phyloP scores from a whole-genome alignment of 2,888 invertebrate genomes.

The Diarsia dahlii region DNA sequence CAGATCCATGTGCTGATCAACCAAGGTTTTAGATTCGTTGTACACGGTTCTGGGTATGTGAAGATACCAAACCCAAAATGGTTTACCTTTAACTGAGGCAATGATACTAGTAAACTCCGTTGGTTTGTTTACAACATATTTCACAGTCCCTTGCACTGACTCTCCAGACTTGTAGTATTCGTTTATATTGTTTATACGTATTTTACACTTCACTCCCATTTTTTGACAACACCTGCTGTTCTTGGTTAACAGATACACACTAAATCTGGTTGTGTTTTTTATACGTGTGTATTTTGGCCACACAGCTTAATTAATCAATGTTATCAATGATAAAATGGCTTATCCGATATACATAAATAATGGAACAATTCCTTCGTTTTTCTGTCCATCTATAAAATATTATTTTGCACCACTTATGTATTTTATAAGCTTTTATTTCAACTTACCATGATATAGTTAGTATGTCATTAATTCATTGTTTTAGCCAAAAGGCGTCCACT shows the following conservation, averaged over 20 bases:
- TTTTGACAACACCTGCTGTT: background rate
- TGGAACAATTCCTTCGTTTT: background rate
- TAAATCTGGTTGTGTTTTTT: background rate
- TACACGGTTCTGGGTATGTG: background rate
- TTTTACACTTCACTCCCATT: constrained; percentile 57
- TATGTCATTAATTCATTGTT: no score
- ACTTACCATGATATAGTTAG: no score
- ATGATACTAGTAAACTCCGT: constrained; percentile 55
- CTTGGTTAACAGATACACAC: background rate
- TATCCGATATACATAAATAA: background rate
- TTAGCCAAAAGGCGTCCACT: no score
- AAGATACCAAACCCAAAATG: constrained; percentile 5
- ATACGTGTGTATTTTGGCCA: background rate
- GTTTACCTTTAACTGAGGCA: constrained; percentile 63
- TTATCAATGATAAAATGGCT: constrained; percentile 9
- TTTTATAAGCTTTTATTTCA: background rate
- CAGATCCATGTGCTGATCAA: background rate
- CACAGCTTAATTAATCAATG: background rate
- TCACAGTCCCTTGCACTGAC: constrained; percentile 57
- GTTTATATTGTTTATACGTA: constrained; percentile 53
- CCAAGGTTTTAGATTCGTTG: constrained; percentile 3
- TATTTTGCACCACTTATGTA: background rate
- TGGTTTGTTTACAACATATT: constrained; percentile 59
- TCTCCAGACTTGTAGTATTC: constrained; percentile 57
- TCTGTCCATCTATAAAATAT: background rate